Evolutionary conservation across 1,140 invertebrate species (phyloP).

Genomic region (Papilio polytes): DNA sequence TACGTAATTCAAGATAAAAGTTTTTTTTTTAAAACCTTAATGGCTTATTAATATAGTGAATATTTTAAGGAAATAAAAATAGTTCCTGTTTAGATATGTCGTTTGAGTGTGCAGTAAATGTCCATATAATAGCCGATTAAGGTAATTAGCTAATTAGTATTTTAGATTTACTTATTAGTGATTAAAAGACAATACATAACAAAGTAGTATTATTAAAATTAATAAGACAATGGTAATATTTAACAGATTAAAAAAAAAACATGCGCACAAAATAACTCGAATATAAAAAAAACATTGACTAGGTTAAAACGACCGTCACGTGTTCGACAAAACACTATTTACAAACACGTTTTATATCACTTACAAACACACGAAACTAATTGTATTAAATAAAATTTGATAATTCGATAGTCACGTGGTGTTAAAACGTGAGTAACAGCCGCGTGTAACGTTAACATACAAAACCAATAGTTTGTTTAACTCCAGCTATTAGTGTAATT

Average conservation of each 20-base stretch:
- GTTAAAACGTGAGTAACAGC: neutral
- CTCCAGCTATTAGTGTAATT: conserved; percentile 8
- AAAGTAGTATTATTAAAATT: too few species aligned
- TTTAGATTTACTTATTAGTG: too few species aligned
- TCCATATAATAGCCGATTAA: neutral
- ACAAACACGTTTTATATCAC: conserved; percentile 25
- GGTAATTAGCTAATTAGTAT: too few species aligned
- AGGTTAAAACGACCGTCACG: neutral
- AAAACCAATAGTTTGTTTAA: conserved; percentile 30
- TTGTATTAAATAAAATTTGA: conserved; percentile 16
- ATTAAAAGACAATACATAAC: too few species aligned
- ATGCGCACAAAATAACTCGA: too few species aligned
- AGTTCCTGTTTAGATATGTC: neutral
- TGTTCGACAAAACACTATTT: conserved; percentile 9
- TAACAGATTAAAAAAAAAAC: too few species aligned
- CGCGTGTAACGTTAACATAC: conserved; percentile 28
- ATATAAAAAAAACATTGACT: neutral
- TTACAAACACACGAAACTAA: conserved; percentile 14
- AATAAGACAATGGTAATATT: too few species aligned
- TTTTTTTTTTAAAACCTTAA: neutral
- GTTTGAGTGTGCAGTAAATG: neutral
- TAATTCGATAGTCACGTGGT: conserved; percentile 38
- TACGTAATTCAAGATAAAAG: too few species aligned
- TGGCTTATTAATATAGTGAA: neutral
- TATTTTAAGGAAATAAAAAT: neutral